Conservation (phyloP, 1,140 invertebrate genomes). For the Cyphomyrmex costatus region DNA sequence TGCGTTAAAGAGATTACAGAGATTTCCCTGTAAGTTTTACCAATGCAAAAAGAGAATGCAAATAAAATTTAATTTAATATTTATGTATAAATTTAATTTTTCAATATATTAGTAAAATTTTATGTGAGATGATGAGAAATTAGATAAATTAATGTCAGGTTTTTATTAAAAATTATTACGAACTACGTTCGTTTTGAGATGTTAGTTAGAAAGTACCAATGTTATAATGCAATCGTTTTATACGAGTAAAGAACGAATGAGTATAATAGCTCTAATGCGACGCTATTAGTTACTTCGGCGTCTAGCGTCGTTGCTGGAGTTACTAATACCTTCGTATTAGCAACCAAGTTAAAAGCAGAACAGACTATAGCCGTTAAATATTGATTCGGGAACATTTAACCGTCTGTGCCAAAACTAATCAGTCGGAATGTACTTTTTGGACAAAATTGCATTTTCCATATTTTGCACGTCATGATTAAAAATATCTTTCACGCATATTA, state of each 20-base stretch:
- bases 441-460: constrained; percentile 47
- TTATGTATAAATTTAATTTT: not conserved
- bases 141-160: not conserved
- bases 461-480: constrained; percentile 37
- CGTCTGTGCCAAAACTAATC: constrained; percentile 49
- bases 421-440: constrained; percentile 39
- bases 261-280: constrained; percentile 52
- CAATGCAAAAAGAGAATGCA: not conserved
- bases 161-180: not conserved
- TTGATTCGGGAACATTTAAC: constrained; percentile 58
- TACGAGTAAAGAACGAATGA: constrained; percentile 13
- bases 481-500: not conserved
- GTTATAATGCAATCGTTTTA: constrained; percentile 24
- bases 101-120: not conserved
- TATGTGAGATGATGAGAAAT: not conserved
- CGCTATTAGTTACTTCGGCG: constrained; percentile 21
- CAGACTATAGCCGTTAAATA: constrained; percentile 57
- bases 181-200: not conserved
- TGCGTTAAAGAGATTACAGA: not conserved
- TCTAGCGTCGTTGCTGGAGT: constrained; percentile 41
- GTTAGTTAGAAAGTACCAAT: not conserved
- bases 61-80: not conserved
- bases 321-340: constrained; percentile 47
- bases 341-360: constrained; percentile 56
- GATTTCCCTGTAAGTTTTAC: not conserved